phyloP scores from a whole-genome alignment of 64 coral and sea anemone genomes.

The Dendrophyllia cribrosa region DNA sequence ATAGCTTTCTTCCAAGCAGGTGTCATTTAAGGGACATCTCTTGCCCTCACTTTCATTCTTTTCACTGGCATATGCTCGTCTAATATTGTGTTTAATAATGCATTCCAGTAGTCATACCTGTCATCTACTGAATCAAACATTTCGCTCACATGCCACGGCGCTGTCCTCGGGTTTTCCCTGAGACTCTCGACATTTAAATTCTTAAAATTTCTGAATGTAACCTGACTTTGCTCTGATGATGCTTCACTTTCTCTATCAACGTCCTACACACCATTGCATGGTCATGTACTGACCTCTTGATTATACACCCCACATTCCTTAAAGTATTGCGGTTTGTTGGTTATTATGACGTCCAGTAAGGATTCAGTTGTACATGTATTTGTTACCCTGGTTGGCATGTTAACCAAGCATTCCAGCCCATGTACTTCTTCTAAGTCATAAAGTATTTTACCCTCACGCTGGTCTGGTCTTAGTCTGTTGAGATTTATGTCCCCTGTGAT shows the following conservation, averaged over 20 bases:
- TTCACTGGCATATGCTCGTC: background rate
- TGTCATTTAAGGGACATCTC: too few species aligned
- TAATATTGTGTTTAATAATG: background rate
- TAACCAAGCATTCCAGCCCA: conserved; percentile 6
- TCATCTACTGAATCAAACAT: background rate
- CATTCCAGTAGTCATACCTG: background rate
- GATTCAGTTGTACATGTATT: background rate
- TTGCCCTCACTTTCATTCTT: too few species aligned
- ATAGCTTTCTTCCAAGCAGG: too few species aligned
- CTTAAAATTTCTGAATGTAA: background rate
- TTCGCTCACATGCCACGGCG: conserved; percentile 7
- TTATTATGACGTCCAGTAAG: background rate
- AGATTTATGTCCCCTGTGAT: too few species aligned
- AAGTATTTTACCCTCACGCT: background rate
- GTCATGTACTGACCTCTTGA: background rate
- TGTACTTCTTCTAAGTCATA: background rate
- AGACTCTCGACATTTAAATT: background rate
- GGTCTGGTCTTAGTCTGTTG: conserved; percentile 2
- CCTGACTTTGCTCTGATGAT: background rate
- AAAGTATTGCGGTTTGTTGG: background rate
- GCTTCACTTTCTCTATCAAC: background rate
- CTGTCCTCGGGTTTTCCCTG: background rate
- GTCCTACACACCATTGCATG: background rate
- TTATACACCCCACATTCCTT: background rate
- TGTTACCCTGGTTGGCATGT: conserved; percentile 9